These are phyloP conservation scores for Micronycteris hirsuta DNA, from an alignment of 2,113 vertebrate species.

Conservation along the genomic window DNA sequence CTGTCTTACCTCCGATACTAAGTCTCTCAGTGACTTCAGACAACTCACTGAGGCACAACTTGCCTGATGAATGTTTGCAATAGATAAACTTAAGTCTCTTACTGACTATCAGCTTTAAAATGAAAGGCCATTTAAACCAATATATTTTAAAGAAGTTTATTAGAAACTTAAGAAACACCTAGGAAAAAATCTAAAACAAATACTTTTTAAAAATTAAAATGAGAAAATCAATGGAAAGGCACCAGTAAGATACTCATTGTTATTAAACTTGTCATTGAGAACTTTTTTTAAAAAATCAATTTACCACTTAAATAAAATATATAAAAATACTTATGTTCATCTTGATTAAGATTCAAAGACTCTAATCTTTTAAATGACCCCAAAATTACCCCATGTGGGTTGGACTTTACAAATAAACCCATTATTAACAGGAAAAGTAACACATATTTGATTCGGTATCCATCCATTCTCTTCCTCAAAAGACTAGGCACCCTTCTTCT, in stretches of 20 bases:
- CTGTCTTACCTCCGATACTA: background rate
- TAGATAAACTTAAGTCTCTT: constrained; percentile 10
- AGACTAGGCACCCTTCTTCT: background rate
- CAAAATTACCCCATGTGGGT: background rate
- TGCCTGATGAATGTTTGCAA: background rate
- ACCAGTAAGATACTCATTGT: background rate
- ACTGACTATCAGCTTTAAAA: constrained; percentile 15
- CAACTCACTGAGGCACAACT: background rate
- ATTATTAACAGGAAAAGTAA: background rate
- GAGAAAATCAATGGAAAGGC: background rate
- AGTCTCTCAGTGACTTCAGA: background rate
- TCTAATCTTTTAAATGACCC: background rate
- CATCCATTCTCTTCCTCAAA: background rate
- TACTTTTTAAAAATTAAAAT: constrained; percentile 13
- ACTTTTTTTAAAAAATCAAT: background rate
- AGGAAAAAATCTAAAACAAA: constrained; percentile 2
- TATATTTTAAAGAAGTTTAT: constrained; percentile 2
- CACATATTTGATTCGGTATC: background rate
- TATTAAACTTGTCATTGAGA: background rate
- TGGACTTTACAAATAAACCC: background rate
- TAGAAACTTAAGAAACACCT: background rate
- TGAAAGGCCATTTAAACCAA: background rate
- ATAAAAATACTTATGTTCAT: constrained; percentile 18
- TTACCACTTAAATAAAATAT: background rate
- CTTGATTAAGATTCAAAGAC: constrained; percentile 11